Base-by-base conservation (phyloP, 2,113 vertebrate species). In the Cynoglossus semilaevis region DNA sequence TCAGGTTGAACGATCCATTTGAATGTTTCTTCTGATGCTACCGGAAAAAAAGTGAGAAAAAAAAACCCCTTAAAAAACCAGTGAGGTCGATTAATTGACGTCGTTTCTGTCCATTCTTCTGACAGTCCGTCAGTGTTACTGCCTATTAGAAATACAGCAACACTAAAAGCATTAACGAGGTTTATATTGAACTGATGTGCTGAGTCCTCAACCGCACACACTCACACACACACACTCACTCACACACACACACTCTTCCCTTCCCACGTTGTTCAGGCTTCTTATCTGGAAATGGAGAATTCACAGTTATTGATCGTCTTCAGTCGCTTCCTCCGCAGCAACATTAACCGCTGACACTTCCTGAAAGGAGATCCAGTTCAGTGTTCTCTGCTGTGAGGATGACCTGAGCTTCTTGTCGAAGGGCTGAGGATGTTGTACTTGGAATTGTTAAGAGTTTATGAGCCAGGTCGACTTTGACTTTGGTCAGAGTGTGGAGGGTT, bases 401-500 rank as follows among this genome's bases (percentile, higher is more conserved):
- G n/a, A n/a, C n/a, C 22, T 29, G 22, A 2, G 6, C 6, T 6
- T 29, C 22, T 4, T 2, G 22, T 6, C 2, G 17, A 54, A 54
- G 14, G 58, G 40, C 15, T 45, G 47, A 57, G 55, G 49, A 34
- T n/a, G 7, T 36, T 7, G 35, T 36, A 36, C 37, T 38, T 38
- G 22, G 22, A 29, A 29, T 29, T 29, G 22, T 29, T n/a, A 29
- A 29, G 22, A 29, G 22, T n/a, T n/a, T n/a, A n/a, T n/a, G n/a
- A n/a, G n/a, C n/a, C n/a, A n/a, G n/a, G n/a, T n/a, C n/a, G n/a
- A n/a, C 22, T 29, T 29, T 22, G 13, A 15, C 38, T 19, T 46
- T 7, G 18, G 59, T 89, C 81, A 88, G 58, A 89, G 71, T 1
- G 79, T 84, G 1, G 76, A 78, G 0, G 86, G 83, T 62, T 80